A percentile compares a stretch with the other conserved stretches of the same genome.
phyloP scores from a whole-genome alignment of 2,888 invertebrate species.

The Zele albiditarsus region DNA sequence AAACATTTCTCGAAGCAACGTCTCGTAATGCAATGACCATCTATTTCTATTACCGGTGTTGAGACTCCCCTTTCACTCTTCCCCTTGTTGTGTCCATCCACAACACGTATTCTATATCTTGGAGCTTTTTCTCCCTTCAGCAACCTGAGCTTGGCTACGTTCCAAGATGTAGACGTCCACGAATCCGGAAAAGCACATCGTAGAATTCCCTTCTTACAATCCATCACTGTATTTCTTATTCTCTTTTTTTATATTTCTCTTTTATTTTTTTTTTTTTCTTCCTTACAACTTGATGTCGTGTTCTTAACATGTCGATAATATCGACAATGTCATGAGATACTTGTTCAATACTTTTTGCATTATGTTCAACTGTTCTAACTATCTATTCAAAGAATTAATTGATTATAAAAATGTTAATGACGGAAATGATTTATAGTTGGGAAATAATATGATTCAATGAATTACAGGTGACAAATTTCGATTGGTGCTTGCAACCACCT shows the following conservation, averaged over 20 bases:
- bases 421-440: too few relatives aligned
- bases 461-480: slow-evolving; percentile 77
- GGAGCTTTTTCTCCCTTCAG: not conserved
- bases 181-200: slow-evolving; percentile 34
- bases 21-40: slow-evolving; percentile 10
- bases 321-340: too few relatives aligned
- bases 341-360: too few relatives aligned
- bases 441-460: not conserved
- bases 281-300: slow-evolving; percentile 5
- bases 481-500: slow-evolving; percentile 93
- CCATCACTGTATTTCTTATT: slow-evolving; percentile 24
- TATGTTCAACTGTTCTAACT: too few relatives aligned
- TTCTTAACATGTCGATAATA: slow-evolving; percentile 7
- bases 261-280: not conserved
- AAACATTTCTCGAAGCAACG: slow-evolving; percentile 2
- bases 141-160: slow-evolving; percentile 24
- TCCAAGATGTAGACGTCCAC: slow-evolving; percentile 35
- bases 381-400: too few relatives aligned
- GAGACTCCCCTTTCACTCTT: not conserved
- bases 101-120: slow-evolving; percentile 9
- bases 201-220: slow-evolving; percentile 17
- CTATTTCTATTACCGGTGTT: slow-evolving; percentile 32
- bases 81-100: not conserved
- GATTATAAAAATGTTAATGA: too few relatives aligned
- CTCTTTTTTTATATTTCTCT: not conserved